Percentiles rank a stretch among this genome's conserved stretches.
Conservation (phyloP, 2,888 invertebrate species). For the Falcaria lacertinaria region DNA sequence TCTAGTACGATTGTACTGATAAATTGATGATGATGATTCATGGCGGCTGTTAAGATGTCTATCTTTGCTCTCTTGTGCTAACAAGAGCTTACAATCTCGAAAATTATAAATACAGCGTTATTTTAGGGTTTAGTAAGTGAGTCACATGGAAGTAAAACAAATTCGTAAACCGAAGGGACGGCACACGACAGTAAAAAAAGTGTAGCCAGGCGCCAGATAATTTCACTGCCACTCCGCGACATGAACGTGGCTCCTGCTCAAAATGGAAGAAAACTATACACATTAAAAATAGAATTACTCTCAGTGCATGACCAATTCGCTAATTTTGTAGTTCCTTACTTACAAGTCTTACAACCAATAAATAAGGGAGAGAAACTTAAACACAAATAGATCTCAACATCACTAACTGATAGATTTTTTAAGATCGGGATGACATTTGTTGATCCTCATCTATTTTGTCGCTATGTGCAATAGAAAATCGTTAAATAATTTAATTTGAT, state of each 20-base stretch:
- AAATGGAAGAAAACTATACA: conserved; percentile 61
- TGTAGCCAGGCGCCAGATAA: conserved; percentile 66
- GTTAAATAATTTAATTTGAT: conserved; percentile 14
- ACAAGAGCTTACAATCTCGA: not conserved
- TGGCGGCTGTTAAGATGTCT: not conserved
- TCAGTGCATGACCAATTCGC: conserved; percentile 67
- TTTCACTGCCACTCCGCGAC: conserved; percentile 52
- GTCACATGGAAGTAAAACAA: conserved; percentile 65
- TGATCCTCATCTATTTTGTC: not conserved
- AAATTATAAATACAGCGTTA: conserved; percentile 23
- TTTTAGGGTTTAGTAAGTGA: conserved; percentile 59
- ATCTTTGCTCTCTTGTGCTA: not conserved
- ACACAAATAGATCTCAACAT: conserved; percentile 27
- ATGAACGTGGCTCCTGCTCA: conserved; percentile 37
- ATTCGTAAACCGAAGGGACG: conserved; percentile 45
- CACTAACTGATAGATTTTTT: not conserved
- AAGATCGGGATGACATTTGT: conserved; percentile 7
- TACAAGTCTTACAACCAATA: conserved; percentile 28
- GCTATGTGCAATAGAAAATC: conserved; percentile 15
- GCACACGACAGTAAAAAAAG: conserved; percentile 61
- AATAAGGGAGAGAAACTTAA: conserved; percentile 14
- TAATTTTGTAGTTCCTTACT: conserved; percentile 54
- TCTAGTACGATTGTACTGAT: not conserved
- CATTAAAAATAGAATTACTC: conserved; percentile 59
- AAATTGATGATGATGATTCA: not conserved